Conservation (phyloP, 2,113 vertebrate genomes). For the Prolemur simus region DNA sequence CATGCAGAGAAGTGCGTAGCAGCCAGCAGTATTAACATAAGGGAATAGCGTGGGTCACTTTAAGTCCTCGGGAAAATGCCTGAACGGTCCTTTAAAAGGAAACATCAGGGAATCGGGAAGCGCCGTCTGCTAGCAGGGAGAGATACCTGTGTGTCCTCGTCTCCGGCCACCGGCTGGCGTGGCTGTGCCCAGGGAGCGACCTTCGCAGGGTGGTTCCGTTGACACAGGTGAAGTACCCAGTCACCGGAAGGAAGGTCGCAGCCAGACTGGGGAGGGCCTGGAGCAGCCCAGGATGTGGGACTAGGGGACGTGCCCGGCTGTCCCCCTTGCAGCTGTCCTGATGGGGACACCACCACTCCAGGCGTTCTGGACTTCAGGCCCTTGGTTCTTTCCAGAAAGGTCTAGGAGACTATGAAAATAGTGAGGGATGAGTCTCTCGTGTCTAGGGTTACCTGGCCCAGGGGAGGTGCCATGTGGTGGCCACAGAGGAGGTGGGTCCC, state of each 20-base stretch:
- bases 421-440: neutral
- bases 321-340: neutral
- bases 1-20: no score
- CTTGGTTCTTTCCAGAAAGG: neutral
- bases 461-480: no score
- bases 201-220: neutral
- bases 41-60: neutral
- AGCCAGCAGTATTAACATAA: neutral
- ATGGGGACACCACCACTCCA: fast-evolving
- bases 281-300: fast-evolving
- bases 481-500: neutral
- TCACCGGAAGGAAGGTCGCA: neutral
- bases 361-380: neutral
- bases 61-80: neutral
- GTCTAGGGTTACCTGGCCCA: neutral
- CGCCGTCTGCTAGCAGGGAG: neutral
- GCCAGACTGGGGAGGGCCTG: fast-evolving
- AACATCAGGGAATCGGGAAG: neutral
- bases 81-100: neutral
- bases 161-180: neutral
- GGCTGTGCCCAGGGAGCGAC: no score
- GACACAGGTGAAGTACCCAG: fast-evolving
- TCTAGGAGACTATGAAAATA: neutral
- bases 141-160: neutral
- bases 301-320: fast-evolving